Percentiles rank a stretch among this genome's conserved stretches.
These are phyloP conservation scores for Centruroides sculpturatus DNA, from an alignment of 1,140 invertebrate species.

Conservation along the genomic window DNA sequence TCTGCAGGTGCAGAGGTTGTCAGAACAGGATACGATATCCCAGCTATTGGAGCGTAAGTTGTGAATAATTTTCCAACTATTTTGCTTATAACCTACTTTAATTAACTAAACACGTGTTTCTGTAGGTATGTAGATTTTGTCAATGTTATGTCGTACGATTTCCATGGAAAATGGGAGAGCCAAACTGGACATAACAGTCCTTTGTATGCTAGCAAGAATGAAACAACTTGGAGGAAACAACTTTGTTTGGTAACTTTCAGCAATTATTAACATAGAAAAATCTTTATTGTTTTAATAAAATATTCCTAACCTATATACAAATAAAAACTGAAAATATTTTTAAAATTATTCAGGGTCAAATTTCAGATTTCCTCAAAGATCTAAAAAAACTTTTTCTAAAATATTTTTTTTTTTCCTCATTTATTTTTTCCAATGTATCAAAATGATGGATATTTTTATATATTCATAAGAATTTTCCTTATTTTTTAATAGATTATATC, in stretches of 20 bases:
- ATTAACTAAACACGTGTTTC: neutral
- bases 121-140: constrained; percentile 16
- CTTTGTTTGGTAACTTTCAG: constrained; percentile 27
- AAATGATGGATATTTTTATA: too few species aligned
- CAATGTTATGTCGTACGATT: constrained; percentile 31
- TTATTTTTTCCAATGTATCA: too few species aligned
- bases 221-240: constrained; percentile 32
- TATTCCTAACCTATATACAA: too few species aligned
- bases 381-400: too few species aligned
- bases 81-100: neutral
- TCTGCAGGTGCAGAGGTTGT: constrained; percentile 52
- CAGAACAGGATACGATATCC: constrained; percentile 56
- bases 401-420: too few species aligned
- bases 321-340: too few species aligned
- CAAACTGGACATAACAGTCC: constrained; percentile 27
- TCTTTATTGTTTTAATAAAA: too few species aligned
- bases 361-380: too few species aligned
- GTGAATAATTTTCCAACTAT: constrained; percentile 51
- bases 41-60: constrained; percentile 37
- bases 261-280: too few species aligned
- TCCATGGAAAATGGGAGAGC: constrained; percentile 30
- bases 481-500: neutral
- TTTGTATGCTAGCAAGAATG: constrained; percentile 21
- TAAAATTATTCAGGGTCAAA: too few species aligned
- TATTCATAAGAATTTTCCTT: neutral